These are phyloP conservation scores for Mesopsocus fuscifrons DNA, from an alignment of 2,888 invertebrate genomes.

Conservation along the genomic window DNA sequence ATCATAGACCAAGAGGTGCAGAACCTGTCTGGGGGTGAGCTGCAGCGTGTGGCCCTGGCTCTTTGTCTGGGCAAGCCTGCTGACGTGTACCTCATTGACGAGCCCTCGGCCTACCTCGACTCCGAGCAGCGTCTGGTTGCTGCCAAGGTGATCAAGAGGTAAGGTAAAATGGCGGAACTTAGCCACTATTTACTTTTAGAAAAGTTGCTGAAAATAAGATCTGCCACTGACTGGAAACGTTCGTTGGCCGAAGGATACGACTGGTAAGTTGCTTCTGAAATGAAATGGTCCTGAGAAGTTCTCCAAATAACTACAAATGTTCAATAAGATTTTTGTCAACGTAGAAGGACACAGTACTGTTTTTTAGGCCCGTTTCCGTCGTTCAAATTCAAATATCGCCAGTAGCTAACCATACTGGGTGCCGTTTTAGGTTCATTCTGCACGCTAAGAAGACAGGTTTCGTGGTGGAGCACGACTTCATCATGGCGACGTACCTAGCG, in stretches of 20 bases:
- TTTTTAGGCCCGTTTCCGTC: too few species aligned
- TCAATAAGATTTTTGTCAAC: too few species aligned
- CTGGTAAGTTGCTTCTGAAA: conserved; percentile 9
- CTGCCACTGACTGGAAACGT: too few species aligned
- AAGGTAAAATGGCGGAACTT: too few species aligned
- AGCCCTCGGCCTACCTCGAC: conserved; percentile 97
- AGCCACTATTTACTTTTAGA: too few species aligned
- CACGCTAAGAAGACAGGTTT: conserved; percentile 99
- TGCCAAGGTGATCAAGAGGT: conserved; percentile 97
- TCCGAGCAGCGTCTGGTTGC: conserved; percentile 99
- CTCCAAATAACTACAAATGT: too few species aligned
- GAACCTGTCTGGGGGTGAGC: conserved; percentile 96
- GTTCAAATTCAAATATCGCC: too few species aligned
- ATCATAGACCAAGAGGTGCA: conserved; percentile 97
- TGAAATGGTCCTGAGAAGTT: too few species aligned
- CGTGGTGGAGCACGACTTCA: conserved; percentile 99
- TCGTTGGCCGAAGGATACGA: too few species aligned
- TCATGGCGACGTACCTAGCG: conserved; percentile 98
- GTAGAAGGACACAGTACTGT: too few species aligned
- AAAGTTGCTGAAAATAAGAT: too few species aligned
- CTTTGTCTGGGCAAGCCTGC: conserved; percentile 96
- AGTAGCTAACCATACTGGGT: too few species aligned
- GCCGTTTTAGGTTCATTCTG: conserved; percentile 68
- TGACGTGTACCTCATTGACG: conserved; percentile 96
- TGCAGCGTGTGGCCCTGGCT: conserved; percentile 92